Evolutionary conservation across 2,797 vertebrate genomes (phyloP).

Genomic region (Macropus fuliginosus): DNA sequence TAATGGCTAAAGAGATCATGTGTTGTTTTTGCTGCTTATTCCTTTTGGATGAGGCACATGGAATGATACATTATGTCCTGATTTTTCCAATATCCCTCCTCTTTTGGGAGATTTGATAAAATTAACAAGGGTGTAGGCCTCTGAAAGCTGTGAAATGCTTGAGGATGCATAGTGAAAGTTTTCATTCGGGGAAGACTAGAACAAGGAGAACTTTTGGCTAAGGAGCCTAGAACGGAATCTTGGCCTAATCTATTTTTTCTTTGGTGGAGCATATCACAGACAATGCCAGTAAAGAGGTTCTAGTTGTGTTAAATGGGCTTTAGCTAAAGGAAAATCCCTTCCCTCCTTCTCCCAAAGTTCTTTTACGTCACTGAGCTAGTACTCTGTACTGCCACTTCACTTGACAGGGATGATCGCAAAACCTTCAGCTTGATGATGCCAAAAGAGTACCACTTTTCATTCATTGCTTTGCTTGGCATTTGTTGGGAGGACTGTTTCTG

Average conservation of each 20-base stretch:
- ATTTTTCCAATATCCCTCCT: background rate
- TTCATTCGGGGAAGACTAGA: background rate
- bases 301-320: background rate
- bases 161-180: background rate
- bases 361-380: conserved; percentile 12
- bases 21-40: background rate
- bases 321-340: conserved; percentile 51
- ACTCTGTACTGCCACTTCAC: conserved; percentile 22
- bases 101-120: background rate
- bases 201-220: background rate
- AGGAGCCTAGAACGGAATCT: background rate
- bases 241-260: background rate
- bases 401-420: conserved; percentile 45
- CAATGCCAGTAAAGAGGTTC: background rate
- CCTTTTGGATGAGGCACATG: background rate
- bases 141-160: background rate
- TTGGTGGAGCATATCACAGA: background rate
- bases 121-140: background rate
- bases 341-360: conserved; percentile 18
- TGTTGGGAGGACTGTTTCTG: conserved; percentile 45
- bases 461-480: conserved; percentile 57
- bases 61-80: background rate
- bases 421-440: conserved; percentile 39
- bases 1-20: background rate
- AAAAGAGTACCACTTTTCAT: conserved; percentile 60